A percentile compares a stretch with the other conserved stretches of the same genome.
Evolutionary conservation across 2,113 vertebrate genomes (phyloP).

Genomic region (Heteronetta atricapilla): DNA sequence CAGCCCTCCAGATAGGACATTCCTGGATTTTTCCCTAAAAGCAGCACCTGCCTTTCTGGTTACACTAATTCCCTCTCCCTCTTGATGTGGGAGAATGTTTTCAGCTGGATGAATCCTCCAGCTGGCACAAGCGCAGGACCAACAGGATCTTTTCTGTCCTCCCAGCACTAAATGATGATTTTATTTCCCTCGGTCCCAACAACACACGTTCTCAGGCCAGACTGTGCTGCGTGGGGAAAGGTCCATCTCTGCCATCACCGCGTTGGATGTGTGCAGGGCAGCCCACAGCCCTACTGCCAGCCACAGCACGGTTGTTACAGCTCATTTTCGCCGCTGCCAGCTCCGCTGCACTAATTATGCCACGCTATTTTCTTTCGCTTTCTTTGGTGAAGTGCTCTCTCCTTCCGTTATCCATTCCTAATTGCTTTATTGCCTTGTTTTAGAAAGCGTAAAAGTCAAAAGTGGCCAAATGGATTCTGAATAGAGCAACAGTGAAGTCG

Average conservation of each 20-base stretch:
- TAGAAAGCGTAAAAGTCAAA: neutral
- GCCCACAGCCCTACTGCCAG: neutral
- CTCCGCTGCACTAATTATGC: neutral
- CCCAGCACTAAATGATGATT: neutral
- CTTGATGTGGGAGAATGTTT: neutral
- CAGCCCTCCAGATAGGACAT: neutral
- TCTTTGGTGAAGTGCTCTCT: neutral
- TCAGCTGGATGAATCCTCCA: neutral
- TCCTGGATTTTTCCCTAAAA: neutral
- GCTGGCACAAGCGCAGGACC: neutral
- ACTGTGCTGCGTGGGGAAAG: neutral
- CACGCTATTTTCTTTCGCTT: neutral
- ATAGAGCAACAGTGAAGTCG: neutral
- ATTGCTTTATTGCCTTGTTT: constrained; percentile 25
- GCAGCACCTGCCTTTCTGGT: neutral
- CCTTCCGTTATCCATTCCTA: neutral
- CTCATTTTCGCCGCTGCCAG: neutral
- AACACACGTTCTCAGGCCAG: neutral
- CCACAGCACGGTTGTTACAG: rapidly evolving
- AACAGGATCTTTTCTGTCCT: neutral
- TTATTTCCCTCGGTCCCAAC: neutral
- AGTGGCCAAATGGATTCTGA: neutral
- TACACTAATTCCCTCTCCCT: neutral
- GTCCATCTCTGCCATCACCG: neutral
- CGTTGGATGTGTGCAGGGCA: neutral